phyloP scores from a whole-genome alignment of 2,797 vertebrate species.

The Gymnoscopelus microlampas region DNA sequence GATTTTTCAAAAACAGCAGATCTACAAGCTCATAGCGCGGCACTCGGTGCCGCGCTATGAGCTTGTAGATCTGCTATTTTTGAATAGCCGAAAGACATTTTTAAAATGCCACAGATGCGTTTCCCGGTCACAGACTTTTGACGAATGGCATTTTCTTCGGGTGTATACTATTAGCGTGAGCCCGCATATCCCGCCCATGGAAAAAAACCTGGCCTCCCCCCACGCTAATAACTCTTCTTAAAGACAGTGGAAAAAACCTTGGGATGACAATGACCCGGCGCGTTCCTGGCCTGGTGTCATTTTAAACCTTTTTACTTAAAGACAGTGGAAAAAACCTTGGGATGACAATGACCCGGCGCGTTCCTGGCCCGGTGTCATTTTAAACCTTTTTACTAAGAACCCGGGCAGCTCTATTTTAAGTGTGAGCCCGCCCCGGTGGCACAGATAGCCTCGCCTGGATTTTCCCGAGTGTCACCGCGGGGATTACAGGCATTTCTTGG shows the following conservation, averaged over 20 bases:
- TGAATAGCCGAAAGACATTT: too few relatives aligned
- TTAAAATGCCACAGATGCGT: too few relatives aligned
- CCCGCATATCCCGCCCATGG: background rate
- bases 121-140: too few relatives aligned
- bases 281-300: conserved; percentile 55
- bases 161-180: too few relatives aligned
- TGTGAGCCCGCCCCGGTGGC: conserved; percentile 50
- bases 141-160: too few relatives aligned
- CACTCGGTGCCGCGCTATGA: too few relatives aligned
- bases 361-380: conserved; percentile 56
- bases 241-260: conserved; percentile 9
- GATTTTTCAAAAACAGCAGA: too few relatives aligned
- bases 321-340: conserved; percentile 6
- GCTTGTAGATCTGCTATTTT: too few relatives aligned
- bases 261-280: conserved; percentile 21
- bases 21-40: too few relatives aligned
- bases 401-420: conserved; percentile 72
- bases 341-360: conserved; percentile 19
- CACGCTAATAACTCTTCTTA: background rate
- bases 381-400: conserved; percentile 68
- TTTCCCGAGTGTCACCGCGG: conserved; percentile 64
- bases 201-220: conserved; percentile 12
- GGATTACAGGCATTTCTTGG: conserved; percentile 82
- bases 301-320: conserved; percentile 59
- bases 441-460: conserved; percentile 13